Percentiles rank a stretch among this genome's conserved stretches.
Conservation (phyloP, 2,888 invertebrate genomes). For the Campoplex capitator region DNA sequence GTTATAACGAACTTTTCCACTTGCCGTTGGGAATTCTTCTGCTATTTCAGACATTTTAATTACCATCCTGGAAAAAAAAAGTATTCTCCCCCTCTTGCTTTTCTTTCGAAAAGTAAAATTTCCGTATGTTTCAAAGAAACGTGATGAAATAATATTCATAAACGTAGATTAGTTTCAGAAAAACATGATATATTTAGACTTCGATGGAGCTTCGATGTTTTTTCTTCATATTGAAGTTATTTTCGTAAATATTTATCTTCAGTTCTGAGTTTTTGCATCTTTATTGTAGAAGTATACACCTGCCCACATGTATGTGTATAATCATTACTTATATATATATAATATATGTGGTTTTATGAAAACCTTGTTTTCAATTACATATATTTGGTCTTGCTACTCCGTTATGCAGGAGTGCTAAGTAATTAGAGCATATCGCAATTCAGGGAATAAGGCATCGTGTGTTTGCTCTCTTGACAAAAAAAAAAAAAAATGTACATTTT, state of each 20-base stretch:
- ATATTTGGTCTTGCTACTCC: not conserved
- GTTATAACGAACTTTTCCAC: conserved; percentile 46
- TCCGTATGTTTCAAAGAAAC: not conserved
- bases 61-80: not conserved
- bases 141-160: not conserved
- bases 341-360: too few relatives aligned
- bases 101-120: not conserved
- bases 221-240: not conserved
- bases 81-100: not conserved
- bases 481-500: not conserved
- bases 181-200: not conserved
- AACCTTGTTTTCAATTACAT: not conserved
- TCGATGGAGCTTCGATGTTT: not conserved
- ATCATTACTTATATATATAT: too few relatives aligned
- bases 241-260: not conserved
- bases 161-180: not conserved
- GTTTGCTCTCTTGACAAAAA: not conserved
- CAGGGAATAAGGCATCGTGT: not conserved
- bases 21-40: conserved; percentile 28
- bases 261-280: not conserved
- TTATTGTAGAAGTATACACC: not conserved
- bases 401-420: not conserved
- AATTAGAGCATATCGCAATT: not conserved
- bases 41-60: conserved; percentile 44
- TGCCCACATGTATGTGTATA: not conserved